These are phyloP conservation scores for Coenonympha arcania DNA, from an alignment of 2,888 invertebrate species.

Conservation along the genomic window DNA sequence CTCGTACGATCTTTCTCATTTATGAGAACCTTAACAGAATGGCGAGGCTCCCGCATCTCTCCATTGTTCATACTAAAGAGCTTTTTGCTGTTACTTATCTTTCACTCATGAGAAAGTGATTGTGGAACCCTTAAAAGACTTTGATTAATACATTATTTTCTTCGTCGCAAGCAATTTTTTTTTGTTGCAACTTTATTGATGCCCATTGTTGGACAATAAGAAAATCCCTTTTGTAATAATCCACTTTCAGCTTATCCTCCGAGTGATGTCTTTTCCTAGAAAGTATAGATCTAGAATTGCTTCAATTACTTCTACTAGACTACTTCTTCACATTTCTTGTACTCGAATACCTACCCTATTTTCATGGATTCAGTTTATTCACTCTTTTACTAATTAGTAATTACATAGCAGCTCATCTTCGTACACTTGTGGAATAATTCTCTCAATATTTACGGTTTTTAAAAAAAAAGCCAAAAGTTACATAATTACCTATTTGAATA, in stretches of 20 bases:
- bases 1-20: conserved; percentile 29
- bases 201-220: no score
- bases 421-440: no score
- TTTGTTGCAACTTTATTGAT: background rate
- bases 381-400: no score
- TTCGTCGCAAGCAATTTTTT: background rate
- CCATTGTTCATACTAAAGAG: conserved; percentile 39
- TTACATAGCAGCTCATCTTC: no score
- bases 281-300: no score
- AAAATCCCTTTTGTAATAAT: no score
- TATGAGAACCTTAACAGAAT: conserved; percentile 33
- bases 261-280: no score
- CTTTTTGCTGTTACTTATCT: conserved; percentile 15
- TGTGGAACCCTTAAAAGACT: background rate
- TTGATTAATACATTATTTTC: background rate
- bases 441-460: background rate
- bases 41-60: conserved; percentile 41
- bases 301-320: no score
- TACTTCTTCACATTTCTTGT: no score
- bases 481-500: background rate
- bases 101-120: conserved; percentile 9
- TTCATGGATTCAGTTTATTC: no score
- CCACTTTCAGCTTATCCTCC: no score
- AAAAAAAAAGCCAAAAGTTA: background rate
- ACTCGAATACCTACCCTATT: no score